Conservation (phyloP, 2,797 vertebrate genomes). For the Leontocebus nigricollis region DNA sequence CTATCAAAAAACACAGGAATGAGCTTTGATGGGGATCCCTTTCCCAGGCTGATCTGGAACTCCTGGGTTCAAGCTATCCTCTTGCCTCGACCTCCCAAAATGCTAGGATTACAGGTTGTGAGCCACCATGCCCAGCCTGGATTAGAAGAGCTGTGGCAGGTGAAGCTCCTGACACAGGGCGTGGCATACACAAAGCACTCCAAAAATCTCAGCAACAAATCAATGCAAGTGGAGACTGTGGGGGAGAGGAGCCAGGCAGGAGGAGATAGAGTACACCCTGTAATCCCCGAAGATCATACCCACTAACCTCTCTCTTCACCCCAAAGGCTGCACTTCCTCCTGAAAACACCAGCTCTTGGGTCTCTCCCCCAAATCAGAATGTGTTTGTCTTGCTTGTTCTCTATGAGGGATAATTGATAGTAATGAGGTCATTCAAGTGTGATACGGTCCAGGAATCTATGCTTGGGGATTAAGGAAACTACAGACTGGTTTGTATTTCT, state of each 20-base stretch:
- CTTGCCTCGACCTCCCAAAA: not conserved
- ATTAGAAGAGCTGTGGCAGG: not conserved
- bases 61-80: not conserved
- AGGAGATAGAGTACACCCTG: not conserved
- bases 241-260: not conserved
- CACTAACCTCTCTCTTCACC: accelerated
- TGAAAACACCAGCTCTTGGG: not conserved
- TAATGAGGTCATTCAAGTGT: not conserved
- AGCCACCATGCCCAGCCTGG: not conserved
- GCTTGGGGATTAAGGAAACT: not conserved
- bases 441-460: not conserved
- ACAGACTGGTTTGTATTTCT: not conserved
- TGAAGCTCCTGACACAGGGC: not conserved
- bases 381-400: not conserved
- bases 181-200: accelerated
- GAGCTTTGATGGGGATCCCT: not conserved
- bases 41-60: not conserved
- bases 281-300: too few relatives aligned
- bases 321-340: not conserved
- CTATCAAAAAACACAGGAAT: not conserved
- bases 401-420: accelerated
- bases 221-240: accelerated
- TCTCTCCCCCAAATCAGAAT: not conserved
- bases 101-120: not conserved
- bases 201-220: not conserved